Evolutionary conservation across 2,797 vertebrate species (phyloP), one percentile per base, ranked within the genome.

Genomic region (Phrynocephalus forsythii): DNA sequence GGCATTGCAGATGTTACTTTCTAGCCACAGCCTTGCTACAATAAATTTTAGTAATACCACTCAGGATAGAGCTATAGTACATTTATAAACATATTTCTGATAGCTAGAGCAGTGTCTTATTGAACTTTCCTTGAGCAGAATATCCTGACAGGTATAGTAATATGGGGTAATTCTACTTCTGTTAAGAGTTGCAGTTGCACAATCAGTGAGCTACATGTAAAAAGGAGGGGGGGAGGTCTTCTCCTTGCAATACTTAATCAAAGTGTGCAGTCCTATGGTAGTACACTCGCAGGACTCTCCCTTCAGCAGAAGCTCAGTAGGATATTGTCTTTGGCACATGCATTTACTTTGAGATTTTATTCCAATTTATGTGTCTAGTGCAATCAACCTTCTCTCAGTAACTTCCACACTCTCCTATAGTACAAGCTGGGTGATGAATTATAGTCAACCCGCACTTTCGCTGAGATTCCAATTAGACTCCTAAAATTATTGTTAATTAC

Each of bases 401-500:
- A 92, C 89, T 87, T 91, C 88, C 67, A 0, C 89, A 80, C 92
- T 67, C 90, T 95, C 91, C 92, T 88, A 91, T 90, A 38, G 92
- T 90, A 86, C 83, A 84, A 90, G 89, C 85, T 92, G 91, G 94
- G 85, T 91, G 85, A 87, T 90, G 69, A 85, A 82, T 92, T 83
- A 94, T 94, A 90, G 93, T 92, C 94, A 95, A 86, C 93, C 84
- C 88, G 90, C 94, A 91, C 90, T 95, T 95, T 94, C 93, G 93
- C 56, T 95, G 95, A 94, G 94, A 94, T 95, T 94, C 89, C 90
- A 96, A 92, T 93, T 94, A 95, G 88, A 93, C 91, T 71, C n/a
- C 86, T 44, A 88, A 80, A 84, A 90, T 75, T 87, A 89, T 90
- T 88, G 92, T 90, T 91, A 90, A 84, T 79, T 92, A 94, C 95